Evolutionary conservation across 2,797 vertebrate species (phyloP).

Genomic region (Acrossocheilus wenchowensis): DNA sequence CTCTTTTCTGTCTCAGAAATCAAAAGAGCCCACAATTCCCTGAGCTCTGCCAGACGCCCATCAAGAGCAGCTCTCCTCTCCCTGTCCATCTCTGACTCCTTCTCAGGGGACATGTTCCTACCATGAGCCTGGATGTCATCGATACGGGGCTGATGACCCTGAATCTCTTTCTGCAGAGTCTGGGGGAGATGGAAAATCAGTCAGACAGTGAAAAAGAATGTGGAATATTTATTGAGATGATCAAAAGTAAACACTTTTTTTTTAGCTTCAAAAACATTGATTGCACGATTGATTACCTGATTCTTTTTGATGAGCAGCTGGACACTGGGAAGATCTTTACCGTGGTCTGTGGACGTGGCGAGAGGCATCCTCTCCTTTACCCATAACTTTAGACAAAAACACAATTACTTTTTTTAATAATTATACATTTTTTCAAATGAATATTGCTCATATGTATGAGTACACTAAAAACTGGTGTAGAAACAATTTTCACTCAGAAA

Average conservation of each 20-base stretch:
- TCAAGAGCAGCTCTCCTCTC: constrained; percentile 78
- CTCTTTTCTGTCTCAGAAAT: constrained; percentile 84
- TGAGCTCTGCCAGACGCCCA: constrained; percentile 80
- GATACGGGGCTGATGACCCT: constrained; percentile 92
- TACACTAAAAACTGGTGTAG: background rate
- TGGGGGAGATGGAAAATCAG: constrained; percentile 58
- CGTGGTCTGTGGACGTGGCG: constrained; percentile 89
- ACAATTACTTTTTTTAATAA: background rate
- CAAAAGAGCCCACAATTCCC: constrained; percentile 86
- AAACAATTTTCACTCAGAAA: background rate
- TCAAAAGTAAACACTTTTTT: background rate
- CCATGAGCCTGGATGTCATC: constrained; percentile 84
- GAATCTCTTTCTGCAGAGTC: constrained; percentile 95
- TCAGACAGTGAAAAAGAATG: background rate
- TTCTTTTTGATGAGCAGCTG: constrained; percentile 96
- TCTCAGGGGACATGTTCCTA: constrained; percentile 73
- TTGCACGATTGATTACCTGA: constrained; percentile 77
- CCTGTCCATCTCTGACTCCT: constrained; percentile 67
- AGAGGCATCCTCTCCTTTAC: constrained; percentile 90
- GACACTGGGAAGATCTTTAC: constrained; percentile 91
- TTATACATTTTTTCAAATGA: background rate
- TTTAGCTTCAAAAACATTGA: background rate
- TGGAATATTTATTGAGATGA: background rate
- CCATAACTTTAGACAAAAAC: constrained; percentile 82
- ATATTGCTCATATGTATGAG: background rate